Conservation (phyloP, 2,888 invertebrate genomes). For the Drosophila bunnanda region DNA sequence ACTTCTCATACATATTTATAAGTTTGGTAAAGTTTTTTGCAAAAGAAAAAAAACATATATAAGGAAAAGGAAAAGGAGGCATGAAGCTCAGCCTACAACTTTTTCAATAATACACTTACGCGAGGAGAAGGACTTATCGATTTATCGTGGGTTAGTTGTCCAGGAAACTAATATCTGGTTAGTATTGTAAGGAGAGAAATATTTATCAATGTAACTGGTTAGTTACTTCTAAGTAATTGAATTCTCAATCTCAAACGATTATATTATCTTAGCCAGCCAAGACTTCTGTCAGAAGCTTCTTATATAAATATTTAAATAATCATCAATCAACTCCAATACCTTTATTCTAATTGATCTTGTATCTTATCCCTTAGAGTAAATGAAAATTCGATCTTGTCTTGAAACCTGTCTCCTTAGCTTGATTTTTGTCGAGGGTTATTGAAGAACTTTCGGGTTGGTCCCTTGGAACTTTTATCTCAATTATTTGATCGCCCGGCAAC, state of each 20-base stretch:
- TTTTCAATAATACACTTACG: slow-evolving; percentile 48
- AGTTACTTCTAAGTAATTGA: not conserved
- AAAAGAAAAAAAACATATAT: slow-evolving; percentile 7
- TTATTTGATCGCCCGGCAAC: slow-evolving; percentile 75
- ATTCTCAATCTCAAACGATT: not conserved
- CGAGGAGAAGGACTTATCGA: not conserved
- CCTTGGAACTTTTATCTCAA: slow-evolving; percentile 77
- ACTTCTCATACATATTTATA: slow-evolving; percentile 83
- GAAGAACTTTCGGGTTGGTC: slow-evolving; percentile 43
- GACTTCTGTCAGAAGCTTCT: not conserved
- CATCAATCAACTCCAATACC: not conserved
- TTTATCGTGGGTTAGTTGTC: not conserved
- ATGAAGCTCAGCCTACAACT: slow-evolving; percentile 71
- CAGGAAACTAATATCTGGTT: too few species aligned
- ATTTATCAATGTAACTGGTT: not conserved
- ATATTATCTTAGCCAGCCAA: too few species aligned
- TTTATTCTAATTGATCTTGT: not conserved
- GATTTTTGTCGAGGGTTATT: slow-evolving; percentile 14
- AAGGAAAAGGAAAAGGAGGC: slow-evolving; percentile 38
- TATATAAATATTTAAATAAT: not conserved
- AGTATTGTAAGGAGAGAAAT: not conserved
- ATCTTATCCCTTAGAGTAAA: not conserved
- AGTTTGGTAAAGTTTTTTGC: slow-evolving; percentile 77
- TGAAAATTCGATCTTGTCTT: not conserved
- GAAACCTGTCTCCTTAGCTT: not conserved